These are phyloP conservation scores for Plectropomus leopardus DNA, from an alignment of 2,113 vertebrate genomes.

Conservation along the genomic window DNA sequence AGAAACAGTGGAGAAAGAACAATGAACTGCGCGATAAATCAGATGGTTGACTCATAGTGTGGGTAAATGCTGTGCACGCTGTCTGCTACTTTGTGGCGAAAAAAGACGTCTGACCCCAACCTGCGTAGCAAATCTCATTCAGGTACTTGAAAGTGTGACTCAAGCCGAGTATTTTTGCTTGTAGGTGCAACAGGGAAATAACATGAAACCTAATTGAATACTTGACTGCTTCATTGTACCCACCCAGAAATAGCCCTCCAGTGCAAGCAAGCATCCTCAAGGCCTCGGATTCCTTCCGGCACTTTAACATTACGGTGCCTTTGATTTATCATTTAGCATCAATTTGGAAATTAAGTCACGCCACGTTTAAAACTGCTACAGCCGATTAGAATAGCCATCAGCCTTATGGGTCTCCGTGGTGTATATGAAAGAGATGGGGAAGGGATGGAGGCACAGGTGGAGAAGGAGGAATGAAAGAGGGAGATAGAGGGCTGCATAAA, in stretches of 20 bases:
- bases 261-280: conserved; percentile 28
- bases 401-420: conserved; percentile 26
- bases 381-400: conserved; percentile 63
- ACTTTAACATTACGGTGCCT: conserved; percentile 43
- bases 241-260: conserved; percentile 15
- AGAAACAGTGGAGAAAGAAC: conserved; percentile 15
- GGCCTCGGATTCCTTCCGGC: conserved; percentile 34
- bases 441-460: conserved; percentile 13
- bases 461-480: conserved; percentile 15
- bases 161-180: neutral
- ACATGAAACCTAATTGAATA: conserved; percentile 41
- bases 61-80: neutral
- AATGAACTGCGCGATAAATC: conserved; percentile 8
- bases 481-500: conserved; percentile 13
- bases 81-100: neutral
- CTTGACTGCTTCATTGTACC: conserved; percentile 25
- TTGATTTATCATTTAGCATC: conserved; percentile 72
- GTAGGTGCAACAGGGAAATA: neutral
- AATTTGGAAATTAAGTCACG: conserved; percentile 63
- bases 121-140: conserved; percentile 14
- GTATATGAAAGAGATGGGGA: conserved; percentile 27
- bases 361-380: conserved; percentile 51
- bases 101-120: conserved; percentile 5
- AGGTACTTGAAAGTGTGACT: conserved; percentile 9
- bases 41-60: conserved; percentile 1